Evolutionary conservation across 2,797 vertebrate genomes (phyloP), one percentile per base, ranked within the genome.

Genomic region (Streptopelia turtur): DNA sequence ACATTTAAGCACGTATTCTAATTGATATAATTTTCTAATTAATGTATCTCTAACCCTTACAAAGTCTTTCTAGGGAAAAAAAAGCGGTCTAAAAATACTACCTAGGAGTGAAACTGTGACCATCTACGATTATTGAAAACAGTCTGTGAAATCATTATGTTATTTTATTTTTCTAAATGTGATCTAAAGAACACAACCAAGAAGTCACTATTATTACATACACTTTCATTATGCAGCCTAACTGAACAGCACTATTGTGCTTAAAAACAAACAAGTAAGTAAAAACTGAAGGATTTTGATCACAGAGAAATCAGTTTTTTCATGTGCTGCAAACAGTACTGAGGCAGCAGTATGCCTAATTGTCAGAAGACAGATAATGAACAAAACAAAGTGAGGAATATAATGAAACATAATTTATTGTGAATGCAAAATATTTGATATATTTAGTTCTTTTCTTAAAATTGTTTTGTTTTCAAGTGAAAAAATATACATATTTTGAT

Each of bases 311-410:
- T 95, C 87, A 70, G 70, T 27, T 91, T 72, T 91, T 74, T 53
- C 53, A 20, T 91, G 66, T 92, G 93, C 37, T 96, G 52, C 94
- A 97, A 97, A 95, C 92, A 94, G 75, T 52, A 91, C 72, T 61
- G 52, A 93, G 77, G 91, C 82, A 80, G 91, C 92, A 86, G 61
- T 93, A 71, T 86, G 41, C 70, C 66, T 85, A 3, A 63, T 84
- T 96, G 87, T 85, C 74, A 95, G 49, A 77, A 93, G 39, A 50
- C 89, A 83, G 61, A 90, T 65, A 94, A 95, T 41, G 83, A 96
- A 91, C 24, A 93, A 84, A 95, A 95, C 0, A 1, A 95, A 96
- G 60, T 52, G 41, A 92, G 53, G 74, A 93, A 81, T 77, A 70
- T 66, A 27, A 66, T 87, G 71, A 75, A 85, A 76, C 6, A 1